A percentile compares a stretch with the other conserved stretches of the same genome.
These are phyloP conservation scores for Ochotona curzoniae DNA, from an alignment of 2,113 vertebrate species.

Conservation along the genomic window DNA sequence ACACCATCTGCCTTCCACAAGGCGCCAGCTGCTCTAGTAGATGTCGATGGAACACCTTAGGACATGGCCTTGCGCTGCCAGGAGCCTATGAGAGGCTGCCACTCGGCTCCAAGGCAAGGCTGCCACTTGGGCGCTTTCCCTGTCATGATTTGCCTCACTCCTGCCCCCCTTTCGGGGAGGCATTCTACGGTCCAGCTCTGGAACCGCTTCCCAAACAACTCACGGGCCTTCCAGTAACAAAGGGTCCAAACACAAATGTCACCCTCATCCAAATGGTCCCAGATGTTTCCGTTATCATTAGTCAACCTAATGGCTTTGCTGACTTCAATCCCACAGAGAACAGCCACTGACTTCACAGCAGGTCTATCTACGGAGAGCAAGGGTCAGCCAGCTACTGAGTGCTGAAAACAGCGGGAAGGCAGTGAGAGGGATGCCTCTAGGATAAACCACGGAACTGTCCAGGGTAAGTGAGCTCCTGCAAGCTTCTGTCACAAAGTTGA, in stretches of 20 bases:
- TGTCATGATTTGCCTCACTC: constrained; percentile 14
- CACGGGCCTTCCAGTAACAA: constrained; percentile 48
- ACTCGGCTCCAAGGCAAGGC: constrained; percentile 20
- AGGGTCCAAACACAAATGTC: constrained; percentile 68
- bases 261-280: constrained; percentile 58
- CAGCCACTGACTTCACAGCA: not conserved
- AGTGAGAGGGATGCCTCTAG: not conserved
- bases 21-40: constrained; percentile 79
- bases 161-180: constrained; percentile 29
- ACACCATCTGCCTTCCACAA: constrained; percentile 81
- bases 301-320: constrained; percentile 71
- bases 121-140: constrained; percentile 45
- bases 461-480: not conserved
- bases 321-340: constrained; percentile 62
- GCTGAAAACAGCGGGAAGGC: constrained; percentile 26
- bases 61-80: constrained; percentile 73
- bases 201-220: constrained; percentile 40
- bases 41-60: constrained; percentile 77
- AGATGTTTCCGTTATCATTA: constrained; percentile 59
- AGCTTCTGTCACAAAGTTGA: constrained; percentile 5
- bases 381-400: constrained; percentile 53
- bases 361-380: not conserved
- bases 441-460: constrained; percentile 20
- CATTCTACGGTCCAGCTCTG: not conserved
- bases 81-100: constrained; percentile 52